A percentile compares a stretch with the other conserved stretches of the same genome.
phyloP scores from a whole-genome alignment of 2,797 vertebrate genomes.

The Eupleurogrammus muticus region DNA sequence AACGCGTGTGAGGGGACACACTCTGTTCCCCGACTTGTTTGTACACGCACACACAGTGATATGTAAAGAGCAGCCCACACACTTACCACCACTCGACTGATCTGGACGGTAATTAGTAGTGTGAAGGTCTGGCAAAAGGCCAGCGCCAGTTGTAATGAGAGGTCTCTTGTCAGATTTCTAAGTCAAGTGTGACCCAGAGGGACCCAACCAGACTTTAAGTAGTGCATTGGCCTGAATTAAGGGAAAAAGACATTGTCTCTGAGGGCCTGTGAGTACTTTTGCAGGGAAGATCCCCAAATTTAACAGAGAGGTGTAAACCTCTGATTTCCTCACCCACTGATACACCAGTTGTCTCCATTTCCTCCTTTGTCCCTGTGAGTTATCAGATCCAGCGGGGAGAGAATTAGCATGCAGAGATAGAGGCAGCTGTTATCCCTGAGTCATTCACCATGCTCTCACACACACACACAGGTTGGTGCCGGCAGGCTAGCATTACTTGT shows the following conservation, averaged over 20 bases:
- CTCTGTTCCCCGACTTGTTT: conserved; percentile 19
- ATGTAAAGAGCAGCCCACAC: conserved; percentile 9
- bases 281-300: conserved; percentile 13
- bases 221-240: conserved; percentile 69
- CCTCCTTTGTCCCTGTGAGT: conserved; percentile 9
- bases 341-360: conserved; percentile 17
- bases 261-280: conserved; percentile 46
- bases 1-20: conserved; percentile 4
- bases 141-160: conserved; percentile 65
- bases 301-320: conserved; percentile 23
- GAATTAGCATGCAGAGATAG: conserved; percentile 47
- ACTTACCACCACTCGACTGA: conserved; percentile 55
- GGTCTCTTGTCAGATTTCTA: conserved; percentile 63
- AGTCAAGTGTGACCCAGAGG: conserved; percentile 35
- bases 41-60: not conserved
- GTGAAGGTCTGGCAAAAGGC: conserved; percentile 58
- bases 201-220: conserved; percentile 60
- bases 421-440: conserved; percentile 50
- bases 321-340: conserved; percentile 29
- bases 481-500: conserved; percentile 52
- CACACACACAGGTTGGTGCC: conserved; percentile 47
- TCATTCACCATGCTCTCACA: conserved; percentile 43
- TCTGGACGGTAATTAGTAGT: conserved; percentile 76
- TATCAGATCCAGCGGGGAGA: conserved; percentile 51
- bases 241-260: conserved; percentile 56